These are phyloP conservation scores for Gnatocerus cornutus DNA, from an alignment of 2,888 invertebrate species.

Conservation along the genomic window DNA sequence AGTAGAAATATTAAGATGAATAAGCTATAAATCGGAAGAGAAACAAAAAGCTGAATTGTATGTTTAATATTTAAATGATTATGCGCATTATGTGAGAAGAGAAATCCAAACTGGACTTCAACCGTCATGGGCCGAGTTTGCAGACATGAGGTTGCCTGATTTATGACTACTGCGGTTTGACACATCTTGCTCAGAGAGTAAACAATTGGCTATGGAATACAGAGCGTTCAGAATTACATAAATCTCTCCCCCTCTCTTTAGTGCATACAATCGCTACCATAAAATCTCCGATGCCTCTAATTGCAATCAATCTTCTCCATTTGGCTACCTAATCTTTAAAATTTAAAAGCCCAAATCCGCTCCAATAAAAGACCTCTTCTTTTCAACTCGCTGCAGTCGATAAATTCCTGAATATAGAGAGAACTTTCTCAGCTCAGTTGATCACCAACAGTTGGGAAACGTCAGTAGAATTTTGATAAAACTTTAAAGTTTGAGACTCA, in stretches of 20 bases:
- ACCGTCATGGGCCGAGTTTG: constrained; percentile 1
- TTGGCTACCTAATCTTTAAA: constrained; percentile 8
- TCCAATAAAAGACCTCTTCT: constrained; percentile 3
- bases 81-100: too few species aligned
- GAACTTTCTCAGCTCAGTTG: constrained; percentile 3
- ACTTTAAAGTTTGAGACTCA: background rate
- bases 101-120: background rate
- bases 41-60: too few species aligned
- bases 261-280: background rate
- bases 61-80: background rate
- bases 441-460: constrained; percentile 3
- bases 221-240: background rate
- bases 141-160: constrained; percentile 4
- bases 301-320: constrained; percentile 9
- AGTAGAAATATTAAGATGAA: too few species aligned
- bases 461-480: constrained; percentile 1
- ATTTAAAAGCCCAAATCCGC: constrained; percentile 9
- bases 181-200: constrained; percentile 9
- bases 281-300: background rate
- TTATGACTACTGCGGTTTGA: constrained; percentile 10
- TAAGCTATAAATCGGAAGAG: too few species aligned
- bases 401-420: constrained; percentile 7
- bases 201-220: background rate
- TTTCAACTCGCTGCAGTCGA: constrained; percentile 1
- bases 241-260: background rate